Conservation (phyloP, 2,888 invertebrate genomes). For the Dyspetes luteomarginatus region DNA sequence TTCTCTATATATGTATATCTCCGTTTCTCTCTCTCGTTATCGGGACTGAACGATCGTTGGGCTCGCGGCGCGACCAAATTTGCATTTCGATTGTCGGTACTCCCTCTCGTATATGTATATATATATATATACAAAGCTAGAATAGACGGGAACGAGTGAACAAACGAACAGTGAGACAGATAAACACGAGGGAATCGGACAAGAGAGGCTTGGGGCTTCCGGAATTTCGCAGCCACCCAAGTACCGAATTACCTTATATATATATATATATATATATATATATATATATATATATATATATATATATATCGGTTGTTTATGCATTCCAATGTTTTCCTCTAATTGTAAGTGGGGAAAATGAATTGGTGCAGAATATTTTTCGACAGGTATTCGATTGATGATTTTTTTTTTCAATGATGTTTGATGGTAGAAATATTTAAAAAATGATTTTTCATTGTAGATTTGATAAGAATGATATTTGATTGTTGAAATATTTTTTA, state of each 20-base stretch:
- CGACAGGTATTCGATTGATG: not conserved
- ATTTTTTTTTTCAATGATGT: not conserved
- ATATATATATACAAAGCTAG: constrained; percentile 21
- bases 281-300: no score
- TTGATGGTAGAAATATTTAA: no score
- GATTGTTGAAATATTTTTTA: not conserved
- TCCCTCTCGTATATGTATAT: constrained; percentile 1
- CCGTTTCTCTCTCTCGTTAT: constrained; percentile 57
- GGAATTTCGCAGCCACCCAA: constrained; percentile 15
- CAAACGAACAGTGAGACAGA: constrained; percentile 14
- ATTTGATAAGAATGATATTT: no score
- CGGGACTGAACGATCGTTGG: constrained; percentile 47
- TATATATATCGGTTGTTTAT: no score
- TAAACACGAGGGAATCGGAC: not conserved
- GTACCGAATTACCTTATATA: not conserved
- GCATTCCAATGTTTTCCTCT: no score
- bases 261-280: no score
- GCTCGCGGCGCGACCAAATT: constrained; percentile 35
- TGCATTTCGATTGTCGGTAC: constrained; percentile 54
- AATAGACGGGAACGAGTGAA: constrained; percentile 29
- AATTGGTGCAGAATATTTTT: no score
- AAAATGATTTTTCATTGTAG: no score
- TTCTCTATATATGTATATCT: constrained; percentile 2
- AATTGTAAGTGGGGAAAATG: no score
- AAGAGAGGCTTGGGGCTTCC: constrained; percentile 29